Evolutionary conservation across 2,113 vertebrate genomes (phyloP), one percentile per base, ranked within the genome.

Genomic region (Tachuris rubrigastra): DNA sequence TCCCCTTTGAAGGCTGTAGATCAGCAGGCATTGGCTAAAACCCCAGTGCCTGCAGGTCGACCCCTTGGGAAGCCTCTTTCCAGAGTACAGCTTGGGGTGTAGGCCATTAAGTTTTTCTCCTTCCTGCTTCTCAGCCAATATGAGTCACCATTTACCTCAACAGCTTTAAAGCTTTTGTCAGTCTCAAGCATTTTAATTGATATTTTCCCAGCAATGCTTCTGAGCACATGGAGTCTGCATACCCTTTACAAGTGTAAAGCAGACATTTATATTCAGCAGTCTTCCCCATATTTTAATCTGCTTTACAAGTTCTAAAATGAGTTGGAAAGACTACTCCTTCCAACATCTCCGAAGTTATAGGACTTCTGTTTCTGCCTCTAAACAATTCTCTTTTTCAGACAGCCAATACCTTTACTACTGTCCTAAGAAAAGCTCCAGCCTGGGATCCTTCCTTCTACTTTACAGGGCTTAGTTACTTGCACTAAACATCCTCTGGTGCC

Each of bases 111-210:
- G 33, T 15, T 23, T 28, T 87, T 60, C 94, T 87, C 56, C 73
- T 91, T 89, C 69, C 77, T 76, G 65, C 79, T 96, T 82, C 72
- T 95, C 58, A 73, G 31, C 27, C 39, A 75, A 2, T 31, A 31
- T 90, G 86, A 89, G 73, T 92, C 90, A 95, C 78, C 5, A 4
- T 65, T 90, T 75, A 85, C 93, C 76, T 95, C 78, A 79, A 78
- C 16, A 58, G 56, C 63, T 74, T 87, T 56, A 69, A 60, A 89
- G 52, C 35, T 42, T 74, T 73, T 11, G 5, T 67, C 85, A 82
- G 31, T 30, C 46, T 74, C 7, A 8, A 89, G 49, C 49, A 60
- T 82, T 83, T 91, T 84, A 97, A 94, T 6, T 81, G 58, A 63
- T 86, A 58, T n/a, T 94, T 91, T 85, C 74, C 87, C 78, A 92